phyloP scores from a whole-genome alignment of 2,113 vertebrate genomes.

The Mola mola region DNA sequence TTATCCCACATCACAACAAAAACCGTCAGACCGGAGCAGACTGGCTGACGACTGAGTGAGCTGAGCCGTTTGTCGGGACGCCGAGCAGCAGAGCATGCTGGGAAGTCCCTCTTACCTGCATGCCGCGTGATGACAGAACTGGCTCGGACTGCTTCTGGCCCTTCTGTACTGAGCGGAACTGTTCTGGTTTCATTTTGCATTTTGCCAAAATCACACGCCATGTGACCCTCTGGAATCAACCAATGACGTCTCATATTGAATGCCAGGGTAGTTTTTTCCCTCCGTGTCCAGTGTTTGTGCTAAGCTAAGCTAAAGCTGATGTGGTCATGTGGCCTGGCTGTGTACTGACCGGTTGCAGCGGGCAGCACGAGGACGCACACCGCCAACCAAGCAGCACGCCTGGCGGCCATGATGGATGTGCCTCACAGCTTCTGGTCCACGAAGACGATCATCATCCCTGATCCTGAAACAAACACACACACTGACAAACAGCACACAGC shows the following conservation, averaged over 20 bases:
- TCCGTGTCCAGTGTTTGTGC: no score
- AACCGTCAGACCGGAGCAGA: constrained; percentile 26
- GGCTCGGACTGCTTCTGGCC: no score
- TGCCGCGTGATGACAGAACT: no score
- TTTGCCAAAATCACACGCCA: no score
- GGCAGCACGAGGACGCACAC: constrained; percentile 49
- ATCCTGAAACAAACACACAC: no score
- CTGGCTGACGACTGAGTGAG: constrained; percentile 17
- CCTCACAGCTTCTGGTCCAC: not conserved
- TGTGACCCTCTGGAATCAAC: no score
- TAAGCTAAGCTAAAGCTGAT: not conserved
- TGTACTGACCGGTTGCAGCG: constrained; percentile 39
- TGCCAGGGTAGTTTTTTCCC: no score
- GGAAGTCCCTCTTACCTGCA: not conserved
- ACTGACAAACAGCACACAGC: no score
- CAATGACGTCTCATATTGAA: no score
- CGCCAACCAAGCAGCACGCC: constrained; percentile 1
- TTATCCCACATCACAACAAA: constrained; percentile 46
- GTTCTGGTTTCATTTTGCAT: no score
- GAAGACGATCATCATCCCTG: constrained; percentile 1
- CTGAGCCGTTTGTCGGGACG: not conserved
- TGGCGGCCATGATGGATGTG: constrained; percentile 42
- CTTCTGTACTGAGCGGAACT: no score
- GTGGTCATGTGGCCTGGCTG: not conserved
- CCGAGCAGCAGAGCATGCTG: constrained; percentile 8